Evolutionary conservation across 2,113 vertebrate species (phyloP).

Genomic region (Diadophis punctatus): DNA sequence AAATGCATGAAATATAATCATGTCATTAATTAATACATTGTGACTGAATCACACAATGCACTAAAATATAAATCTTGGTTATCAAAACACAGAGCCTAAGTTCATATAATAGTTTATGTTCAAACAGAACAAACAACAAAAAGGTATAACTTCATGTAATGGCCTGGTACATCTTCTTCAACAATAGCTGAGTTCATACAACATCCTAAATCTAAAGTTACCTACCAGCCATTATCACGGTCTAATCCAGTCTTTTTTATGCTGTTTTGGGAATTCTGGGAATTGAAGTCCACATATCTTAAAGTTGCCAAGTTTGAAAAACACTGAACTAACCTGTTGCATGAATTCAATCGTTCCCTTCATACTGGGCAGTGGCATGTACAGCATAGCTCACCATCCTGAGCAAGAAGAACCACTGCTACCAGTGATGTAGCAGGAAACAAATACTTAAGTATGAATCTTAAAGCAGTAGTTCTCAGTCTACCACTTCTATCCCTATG

Average conservation of each 20-base stretch:
- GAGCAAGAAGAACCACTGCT: neutral
- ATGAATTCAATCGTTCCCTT: neutral
- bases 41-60: neutral
- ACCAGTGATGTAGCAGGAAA: neutral
- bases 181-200: neutral
- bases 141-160: neutral
- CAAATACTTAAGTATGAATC: neutral
- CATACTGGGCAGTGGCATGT: neutral
- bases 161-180: neutral
- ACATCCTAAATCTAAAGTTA: neutral
- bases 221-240: neutral
- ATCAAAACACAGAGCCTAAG: neutral
- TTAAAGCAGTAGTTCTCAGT: neutral
- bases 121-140: neutral
- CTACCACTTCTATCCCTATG: neutral
- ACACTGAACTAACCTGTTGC: neutral
- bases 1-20: neutral
- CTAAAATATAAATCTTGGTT: neutral
- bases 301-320: neutral
- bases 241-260: neutral
- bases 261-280: neutral
- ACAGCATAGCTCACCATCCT: neutral
- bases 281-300: neutral
- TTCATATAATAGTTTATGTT: neutral
- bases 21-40: neutral